A percentile compares a stretch with the other conserved stretches of the same genome.
Evolutionary conservation across 2,113 vertebrate genomes (phyloP).

Genomic region (Ranitomeya imitator): DNA sequence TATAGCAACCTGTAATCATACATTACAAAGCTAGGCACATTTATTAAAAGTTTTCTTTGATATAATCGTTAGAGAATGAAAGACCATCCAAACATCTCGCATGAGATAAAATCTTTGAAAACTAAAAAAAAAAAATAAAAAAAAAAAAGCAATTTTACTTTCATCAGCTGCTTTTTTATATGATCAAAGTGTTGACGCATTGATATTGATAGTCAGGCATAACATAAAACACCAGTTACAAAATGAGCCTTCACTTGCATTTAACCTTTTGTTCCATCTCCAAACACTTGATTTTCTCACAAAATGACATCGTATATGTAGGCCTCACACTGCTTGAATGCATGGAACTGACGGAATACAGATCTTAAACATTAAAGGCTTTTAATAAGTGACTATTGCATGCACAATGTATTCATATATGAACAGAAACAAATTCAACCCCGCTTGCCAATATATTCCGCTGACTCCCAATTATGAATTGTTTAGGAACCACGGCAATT

Average conservation of each 20-base stretch:
- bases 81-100: conserved; percentile 8
- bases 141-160: conserved; percentile 57
- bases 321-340: conserved; percentile 12
- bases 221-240: conserved; percentile 44
- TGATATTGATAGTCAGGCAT: conserved; percentile 40
- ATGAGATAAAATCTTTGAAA: conserved; percentile 38
- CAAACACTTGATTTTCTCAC: conserved; percentile 46
- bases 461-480: neutral
- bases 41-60: conserved; percentile 7
- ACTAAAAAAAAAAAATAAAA: conserved; percentile 1
- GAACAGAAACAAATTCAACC: neutral
- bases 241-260: conserved; percentile 45
- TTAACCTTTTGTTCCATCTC: conserved; percentile 55
- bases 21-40: neutral
- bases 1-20: neutral
- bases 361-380: conserved; percentile 7
- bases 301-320: conserved; percentile 4
- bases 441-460: neutral
- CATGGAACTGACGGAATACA: neutral
- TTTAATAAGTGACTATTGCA: neutral
- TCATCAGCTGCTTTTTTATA: conserved; percentile 48
- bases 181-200: conserved; percentile 50
- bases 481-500: neutral
- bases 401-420: neutral
- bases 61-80: conserved; percentile 22